phyloP scores from a whole-genome alignment of 2,113 vertebrate species.

The Percina caprodes region DNA sequence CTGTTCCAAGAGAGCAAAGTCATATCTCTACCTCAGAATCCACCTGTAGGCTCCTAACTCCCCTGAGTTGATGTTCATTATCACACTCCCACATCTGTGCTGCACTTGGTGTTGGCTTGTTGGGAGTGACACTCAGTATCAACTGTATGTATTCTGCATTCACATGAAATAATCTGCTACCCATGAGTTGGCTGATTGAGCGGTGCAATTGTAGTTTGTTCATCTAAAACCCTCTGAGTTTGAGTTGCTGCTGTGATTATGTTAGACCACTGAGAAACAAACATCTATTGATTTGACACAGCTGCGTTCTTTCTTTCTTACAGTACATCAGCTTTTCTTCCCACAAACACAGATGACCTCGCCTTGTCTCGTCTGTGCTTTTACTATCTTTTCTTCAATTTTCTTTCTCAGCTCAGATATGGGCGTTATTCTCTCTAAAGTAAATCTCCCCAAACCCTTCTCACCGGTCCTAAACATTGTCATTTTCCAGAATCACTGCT shows the following conservation, averaged over 20 bases:
- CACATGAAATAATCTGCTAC: not conserved
- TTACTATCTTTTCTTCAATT: conserved; percentile 23
- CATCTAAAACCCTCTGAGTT: not conserved
- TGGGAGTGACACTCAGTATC: not conserved
- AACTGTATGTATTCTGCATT: not conserved
- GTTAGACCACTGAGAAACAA: not conserved
- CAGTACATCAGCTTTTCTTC: not conserved
- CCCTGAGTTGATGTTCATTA: not conserved
- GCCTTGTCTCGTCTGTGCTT: conserved; percentile 13
- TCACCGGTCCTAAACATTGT: not conserved
- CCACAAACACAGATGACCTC: conserved; percentile 36
- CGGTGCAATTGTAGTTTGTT: not conserved
- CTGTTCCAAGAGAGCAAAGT: too few species aligned
- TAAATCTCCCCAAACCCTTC: conserved; percentile 11
- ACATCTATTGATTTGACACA: conserved; percentile 24
- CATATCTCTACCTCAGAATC: not conserved
- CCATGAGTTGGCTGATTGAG: not conserved
- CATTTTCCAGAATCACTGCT: conserved; percentile 28
- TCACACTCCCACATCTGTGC: not conserved
- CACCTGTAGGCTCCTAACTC: not conserved
- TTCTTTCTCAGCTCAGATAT: conserved; percentile 13
- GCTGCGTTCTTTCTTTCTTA: not conserved
- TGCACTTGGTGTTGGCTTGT: not conserved
- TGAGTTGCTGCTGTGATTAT: conserved; percentile 9
- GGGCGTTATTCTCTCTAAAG: conserved; percentile 6